phyloP scores from a whole-genome alignment of 1,140 invertebrate genomes.

The Dinothrombium tinctorium region DNA sequence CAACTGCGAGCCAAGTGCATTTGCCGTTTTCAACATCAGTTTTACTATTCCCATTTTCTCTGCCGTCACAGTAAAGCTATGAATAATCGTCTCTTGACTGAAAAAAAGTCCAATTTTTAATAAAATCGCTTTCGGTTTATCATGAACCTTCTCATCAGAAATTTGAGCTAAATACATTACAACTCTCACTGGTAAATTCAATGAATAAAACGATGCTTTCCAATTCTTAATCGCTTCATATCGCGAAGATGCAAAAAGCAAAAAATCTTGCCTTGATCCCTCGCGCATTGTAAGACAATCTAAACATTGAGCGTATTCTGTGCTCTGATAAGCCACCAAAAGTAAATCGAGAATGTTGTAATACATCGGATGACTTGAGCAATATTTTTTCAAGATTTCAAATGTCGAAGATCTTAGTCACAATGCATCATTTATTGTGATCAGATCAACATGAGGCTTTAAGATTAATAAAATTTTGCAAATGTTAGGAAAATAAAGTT shows the following conservation, averaged over 20 bases:
- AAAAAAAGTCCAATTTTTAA: slow-evolving; percentile 82
- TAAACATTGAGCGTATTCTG: slow-evolving; percentile 27
- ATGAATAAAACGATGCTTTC: slow-evolving; percentile 87
- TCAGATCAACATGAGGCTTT: slow-evolving; percentile 43
- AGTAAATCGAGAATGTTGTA: slow-evolving; percentile 54
- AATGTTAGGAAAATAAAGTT: too few species aligned
- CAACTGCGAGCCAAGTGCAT: slow-evolving; percentile 28
- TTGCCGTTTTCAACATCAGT: slow-evolving; percentile 33
- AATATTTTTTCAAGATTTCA: slow-evolving; percentile 48
- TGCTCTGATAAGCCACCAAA: slow-evolving; percentile 35
- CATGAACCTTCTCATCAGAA: neutral
- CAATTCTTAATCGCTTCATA: slow-evolving; percentile 71
- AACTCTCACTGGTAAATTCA: slow-evolving; percentile 39
- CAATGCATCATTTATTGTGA: slow-evolving; percentile 64
- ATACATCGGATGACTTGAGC: slow-evolving; percentile 50
- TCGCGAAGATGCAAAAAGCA: slow-evolving; percentile 45
- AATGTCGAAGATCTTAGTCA: slow-evolving; percentile 56
- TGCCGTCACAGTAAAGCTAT: slow-evolving; percentile 28
- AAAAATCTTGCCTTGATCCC: slow-evolving; percentile 31
- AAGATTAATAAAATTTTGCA: too few species aligned
- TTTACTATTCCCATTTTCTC: slow-evolving; percentile 27
- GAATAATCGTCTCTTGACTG: slow-evolving; percentile 55
- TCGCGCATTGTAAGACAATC: slow-evolving; percentile 23
- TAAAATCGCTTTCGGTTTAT: slow-evolving; percentile 53
- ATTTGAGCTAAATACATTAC: slow-evolving; percentile 46